phyloP scores from a whole-genome alignment of 2,113 vertebrate genomes.

The Glaucidium brasilianum region DNA sequence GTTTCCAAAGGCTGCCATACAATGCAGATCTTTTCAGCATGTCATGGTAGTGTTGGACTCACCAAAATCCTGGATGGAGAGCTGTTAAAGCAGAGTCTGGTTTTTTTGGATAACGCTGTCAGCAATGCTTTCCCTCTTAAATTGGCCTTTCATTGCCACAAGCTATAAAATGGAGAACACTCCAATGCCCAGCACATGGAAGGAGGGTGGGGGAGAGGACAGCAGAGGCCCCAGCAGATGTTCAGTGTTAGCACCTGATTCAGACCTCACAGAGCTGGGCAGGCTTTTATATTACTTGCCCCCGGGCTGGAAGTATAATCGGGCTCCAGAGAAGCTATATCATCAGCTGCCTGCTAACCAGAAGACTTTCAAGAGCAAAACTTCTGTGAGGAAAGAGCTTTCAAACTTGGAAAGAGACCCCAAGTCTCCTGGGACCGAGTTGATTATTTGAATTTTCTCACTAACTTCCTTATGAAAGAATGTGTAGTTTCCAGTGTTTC shows the following conservation, averaged over 20 bases:
- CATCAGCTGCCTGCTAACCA: conserved; percentile 15
- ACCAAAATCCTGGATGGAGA: neutral
- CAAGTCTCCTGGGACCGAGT: neutral
- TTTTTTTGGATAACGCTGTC: neutral
- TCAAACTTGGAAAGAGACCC: conserved; percentile 10
- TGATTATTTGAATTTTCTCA: conserved; percentile 47
- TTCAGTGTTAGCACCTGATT: conserved; percentile 60
- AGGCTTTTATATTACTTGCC: conserved; percentile 25
- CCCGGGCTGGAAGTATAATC: conserved; percentile 9
- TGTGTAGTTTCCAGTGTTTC: conserved; percentile 6
- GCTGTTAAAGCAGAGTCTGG: neutral
- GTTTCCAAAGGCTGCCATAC: neutral
- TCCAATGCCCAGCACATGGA: neutral
- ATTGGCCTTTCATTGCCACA: neutral
- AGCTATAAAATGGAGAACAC: neutral
- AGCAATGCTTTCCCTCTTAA: conserved; percentile 10
- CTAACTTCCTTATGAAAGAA: conserved; percentile 19
- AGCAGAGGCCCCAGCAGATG: conserved; percentile 23
- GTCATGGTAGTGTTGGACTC: neutral
- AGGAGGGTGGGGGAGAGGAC: neutral
- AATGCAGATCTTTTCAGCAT: neutral
- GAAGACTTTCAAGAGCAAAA: conserved; percentile 19
- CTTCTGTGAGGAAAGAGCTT: conserved; percentile 11
- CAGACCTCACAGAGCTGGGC: conserved; percentile 12
- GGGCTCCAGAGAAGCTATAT: conserved; percentile 1